Percentiles rank a stretch among this genome's conserved stretches.
Evolutionary conservation across 1,140 invertebrate species (phyloP).

Genomic region (Leptonema lineaticorne): DNA sequence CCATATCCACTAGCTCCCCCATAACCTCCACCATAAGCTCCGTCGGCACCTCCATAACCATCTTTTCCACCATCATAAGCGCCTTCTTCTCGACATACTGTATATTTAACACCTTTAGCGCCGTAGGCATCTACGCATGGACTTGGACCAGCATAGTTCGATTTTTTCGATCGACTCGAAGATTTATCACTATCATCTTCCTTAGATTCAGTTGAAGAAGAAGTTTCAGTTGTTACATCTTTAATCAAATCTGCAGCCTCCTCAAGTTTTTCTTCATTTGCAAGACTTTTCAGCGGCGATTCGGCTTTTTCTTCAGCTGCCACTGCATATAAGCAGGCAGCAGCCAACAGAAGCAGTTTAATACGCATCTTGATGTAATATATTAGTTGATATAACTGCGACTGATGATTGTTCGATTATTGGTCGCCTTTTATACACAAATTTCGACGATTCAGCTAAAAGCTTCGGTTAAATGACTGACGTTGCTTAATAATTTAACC

Average conservation of each 20-base stretch:
- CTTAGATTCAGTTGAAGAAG: background rate
- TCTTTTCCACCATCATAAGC: slow-evolving; percentile 22
- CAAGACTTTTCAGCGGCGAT: background rate
- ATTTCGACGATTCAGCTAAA: slow-evolving; percentile 26
- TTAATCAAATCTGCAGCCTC: background rate
- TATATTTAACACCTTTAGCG: slow-evolving; percentile 4
- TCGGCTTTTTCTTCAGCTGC: slow-evolving; percentile 1
- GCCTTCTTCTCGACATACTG: slow-evolving; percentile 7
- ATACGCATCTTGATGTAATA: slow-evolving; percentile 28
- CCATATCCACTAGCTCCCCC: slow-evolving; percentile 19
- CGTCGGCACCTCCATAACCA: slow-evolving; percentile 21
- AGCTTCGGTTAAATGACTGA: too few species aligned
- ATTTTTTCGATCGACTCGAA: slow-evolving; percentile 33
- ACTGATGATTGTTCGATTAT: background rate
- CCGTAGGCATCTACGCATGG: slow-evolving; percentile 28
- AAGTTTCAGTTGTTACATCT: background rate
- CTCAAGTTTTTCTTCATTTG: background rate
- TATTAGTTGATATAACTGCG: slow-evolving; percentile 1
- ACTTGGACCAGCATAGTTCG: slow-evolving; percentile 13
- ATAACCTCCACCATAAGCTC: background rate
- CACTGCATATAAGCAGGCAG: slow-evolving; percentile 17
- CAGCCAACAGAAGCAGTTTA: slow-evolving; percentile 11
- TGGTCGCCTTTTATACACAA: slow-evolving; percentile 31
- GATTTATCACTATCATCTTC: slow-evolving; percentile 3
- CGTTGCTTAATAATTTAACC: too few species aligned